These are phyloP conservation scores for Scaptomyza montana DNA, from an alignment of 1,140 invertebrate genomes.

Conservation along the genomic window DNA sequence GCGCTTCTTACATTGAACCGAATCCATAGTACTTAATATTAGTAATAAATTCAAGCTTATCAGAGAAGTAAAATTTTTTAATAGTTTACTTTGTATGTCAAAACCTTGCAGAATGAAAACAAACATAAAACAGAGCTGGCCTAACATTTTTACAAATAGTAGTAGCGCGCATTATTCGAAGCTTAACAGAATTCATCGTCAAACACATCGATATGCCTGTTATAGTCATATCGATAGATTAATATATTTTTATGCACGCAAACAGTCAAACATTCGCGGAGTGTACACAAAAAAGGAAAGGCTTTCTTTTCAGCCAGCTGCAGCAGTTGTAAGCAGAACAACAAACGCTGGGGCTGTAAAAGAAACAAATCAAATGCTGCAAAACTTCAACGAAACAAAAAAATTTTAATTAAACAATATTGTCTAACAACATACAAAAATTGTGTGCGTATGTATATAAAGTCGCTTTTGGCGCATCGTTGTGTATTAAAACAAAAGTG, in stretches of 20 bases:
- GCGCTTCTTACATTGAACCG: slow-evolving; percentile 10
- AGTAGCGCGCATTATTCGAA: not conserved
- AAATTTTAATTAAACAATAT: not conserved
- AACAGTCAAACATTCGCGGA: slow-evolving; percentile 40
- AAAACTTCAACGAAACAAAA: slow-evolving; percentile 27
- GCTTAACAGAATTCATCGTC: slow-evolving; percentile 7
- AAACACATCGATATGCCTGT: slow-evolving; percentile 1
- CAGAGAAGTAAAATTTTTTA: not conserved
- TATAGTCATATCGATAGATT: slow-evolving; percentile 2
- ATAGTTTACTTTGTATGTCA: slow-evolving; percentile 16
- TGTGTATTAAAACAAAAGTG: slow-evolving; percentile 41
- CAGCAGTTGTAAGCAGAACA: slow-evolving; percentile 51
- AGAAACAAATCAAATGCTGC: slow-evolving; percentile 4
- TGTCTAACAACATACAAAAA: slow-evolving; percentile 33
- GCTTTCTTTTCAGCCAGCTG: slow-evolving; percentile 55
- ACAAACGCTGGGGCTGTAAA: slow-evolving; percentile 51
- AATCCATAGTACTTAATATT: slow-evolving; percentile 32
- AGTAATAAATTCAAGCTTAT: not conserved
- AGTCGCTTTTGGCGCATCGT: slow-evolving; percentile 24
- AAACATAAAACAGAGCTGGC: not conserved
- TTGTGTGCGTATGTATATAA: slow-evolving; percentile 30
- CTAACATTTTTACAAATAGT: no score
- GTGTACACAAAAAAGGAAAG: slow-evolving; percentile 55
- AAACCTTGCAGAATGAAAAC: not conserved
- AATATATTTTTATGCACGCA: not conserved